These are phyloP conservation scores for Shargacucullia verbasci DNA, from an alignment of 2,888 invertebrate genomes.

Conservation along the genomic window DNA sequence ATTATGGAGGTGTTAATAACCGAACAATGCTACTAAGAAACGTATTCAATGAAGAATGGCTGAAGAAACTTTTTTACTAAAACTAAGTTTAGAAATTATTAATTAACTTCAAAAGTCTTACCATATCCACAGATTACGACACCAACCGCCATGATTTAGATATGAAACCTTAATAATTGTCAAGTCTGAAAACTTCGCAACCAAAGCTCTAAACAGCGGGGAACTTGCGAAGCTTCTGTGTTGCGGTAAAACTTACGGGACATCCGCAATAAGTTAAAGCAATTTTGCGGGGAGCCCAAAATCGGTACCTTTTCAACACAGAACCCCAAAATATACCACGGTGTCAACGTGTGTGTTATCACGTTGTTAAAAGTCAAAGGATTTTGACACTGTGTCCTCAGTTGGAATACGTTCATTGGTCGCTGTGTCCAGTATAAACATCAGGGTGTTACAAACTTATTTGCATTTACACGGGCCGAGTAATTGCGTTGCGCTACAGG, in stretches of 20 bases:
- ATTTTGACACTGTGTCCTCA: conserved; percentile 53
- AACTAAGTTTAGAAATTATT: conserved; percentile 13
- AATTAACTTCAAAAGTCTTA: conserved; percentile 14
- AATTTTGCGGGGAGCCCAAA: conserved; percentile 68
- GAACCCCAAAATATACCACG: conserved; percentile 30
- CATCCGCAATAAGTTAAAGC: conserved; percentile 72
- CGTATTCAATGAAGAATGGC: conserved; percentile 5
- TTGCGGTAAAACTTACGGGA: conserved; percentile 80
- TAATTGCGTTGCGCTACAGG: conserved; percentile 87
- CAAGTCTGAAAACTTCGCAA: conserved; percentile 63
- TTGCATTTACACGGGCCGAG: conserved; percentile 88
- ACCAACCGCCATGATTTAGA: conserved; percentile 58
- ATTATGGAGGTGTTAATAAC: conserved; percentile 21
- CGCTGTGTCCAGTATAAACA: conserved; percentile 79
- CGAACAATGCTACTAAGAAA: conserved; percentile 1
- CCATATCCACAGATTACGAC: conserved; percentile 36
- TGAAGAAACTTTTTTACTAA: conserved; percentile 6
- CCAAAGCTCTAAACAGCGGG: conserved; percentile 63
- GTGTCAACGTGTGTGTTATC: conserved; percentile 39
- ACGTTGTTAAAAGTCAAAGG: conserved; percentile 32
- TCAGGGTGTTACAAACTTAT: conserved; percentile 83
- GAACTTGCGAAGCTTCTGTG: conserved; percentile 66
- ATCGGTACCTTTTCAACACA: conserved; percentile 49
- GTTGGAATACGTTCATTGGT: conserved; percentile 61
- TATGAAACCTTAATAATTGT: conserved; percentile 50